These are phyloP conservation scores for Trachelus iudaicus DNA, from an alignment of 2,888 invertebrate genomes.

Conservation along the genomic window DNA sequence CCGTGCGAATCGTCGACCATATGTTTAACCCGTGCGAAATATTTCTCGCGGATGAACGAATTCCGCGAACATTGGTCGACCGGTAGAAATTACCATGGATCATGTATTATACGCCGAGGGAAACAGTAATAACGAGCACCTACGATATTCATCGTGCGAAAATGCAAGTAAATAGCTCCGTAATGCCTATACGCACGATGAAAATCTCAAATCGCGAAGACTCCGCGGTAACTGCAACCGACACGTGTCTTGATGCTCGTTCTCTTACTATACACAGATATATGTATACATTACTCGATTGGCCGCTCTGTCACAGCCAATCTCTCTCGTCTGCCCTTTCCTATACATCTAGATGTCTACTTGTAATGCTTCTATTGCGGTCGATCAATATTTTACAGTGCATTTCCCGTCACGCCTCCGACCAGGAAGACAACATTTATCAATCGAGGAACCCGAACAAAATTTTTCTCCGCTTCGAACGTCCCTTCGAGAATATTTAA, in stretches of 20 bases:
- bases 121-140: neutral
- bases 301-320: neutral
- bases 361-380: neutral
- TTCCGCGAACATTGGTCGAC: neutral
- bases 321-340: neutral
- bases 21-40: neutral
- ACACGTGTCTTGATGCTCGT: neutral
- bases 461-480: too few relatives aligned
- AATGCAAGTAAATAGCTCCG: neutral
- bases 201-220: neutral
- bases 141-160: neutral
- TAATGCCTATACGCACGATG: neutral
- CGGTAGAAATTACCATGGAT: neutral
- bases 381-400: neutral
- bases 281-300: neutral
- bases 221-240: neutral
- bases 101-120: neutral
- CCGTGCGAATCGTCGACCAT: too few relatives aligned
- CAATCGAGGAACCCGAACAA: neutral
- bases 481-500: neutral
- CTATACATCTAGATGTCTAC: neutral
- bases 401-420: neutral
- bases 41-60: neutral
- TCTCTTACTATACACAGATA: neutral
- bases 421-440: neutral